Conservation (phyloP, 1,140 invertebrate genomes). For the Dufourea novaeangliae region DNA sequence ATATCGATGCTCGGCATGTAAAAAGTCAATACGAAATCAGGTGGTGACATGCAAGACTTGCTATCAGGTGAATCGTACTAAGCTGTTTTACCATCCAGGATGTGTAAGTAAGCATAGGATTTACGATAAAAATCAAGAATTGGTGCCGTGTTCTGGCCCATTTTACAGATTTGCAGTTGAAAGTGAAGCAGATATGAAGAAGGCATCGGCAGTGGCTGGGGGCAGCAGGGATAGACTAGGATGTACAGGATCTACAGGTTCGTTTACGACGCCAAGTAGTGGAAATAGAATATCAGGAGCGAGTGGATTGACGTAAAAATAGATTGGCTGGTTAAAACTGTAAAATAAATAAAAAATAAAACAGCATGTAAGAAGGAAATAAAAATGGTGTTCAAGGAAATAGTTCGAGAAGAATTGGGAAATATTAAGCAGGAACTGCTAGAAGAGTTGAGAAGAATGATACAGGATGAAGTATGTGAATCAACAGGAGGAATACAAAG, state of each 20-base stretch:
- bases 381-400: slow-evolving; percentile 31
- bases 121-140: slow-evolving; percentile 11
- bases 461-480: slow-evolving; percentile 6
- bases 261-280: no score
- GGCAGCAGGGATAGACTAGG: slow-evolving; percentile 21
- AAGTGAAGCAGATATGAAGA: background rate
- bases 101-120: slow-evolving; percentile 13
- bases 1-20: slow-evolving; percentile 30
- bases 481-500: background rate
- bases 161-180: background rate
- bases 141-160: background rate
- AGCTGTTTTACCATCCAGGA: slow-evolving; percentile 12
- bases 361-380: slow-evolving; percentile 22
- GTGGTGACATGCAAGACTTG: slow-evolving; percentile 10
- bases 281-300: no score
- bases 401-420: slow-evolving; percentile 10
- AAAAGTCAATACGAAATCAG: slow-evolving; percentile 25
- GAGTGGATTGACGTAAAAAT: slow-evolving; percentile 23
- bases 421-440: slow-evolving; percentile 32
- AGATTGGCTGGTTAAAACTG: slow-evolving; percentile 33
- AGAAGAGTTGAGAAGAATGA: slow-evolving; percentile 26
- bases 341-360: slow-evolving; percentile 41
- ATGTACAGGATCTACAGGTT: slow-evolving; percentile 15
- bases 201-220: background rate
- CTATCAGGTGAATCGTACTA: no score